These are phyloP conservation scores for Ispidina lecontei DNA, from an alignment of 2,797 vertebrate genomes.

Conservation along the genomic window DNA sequence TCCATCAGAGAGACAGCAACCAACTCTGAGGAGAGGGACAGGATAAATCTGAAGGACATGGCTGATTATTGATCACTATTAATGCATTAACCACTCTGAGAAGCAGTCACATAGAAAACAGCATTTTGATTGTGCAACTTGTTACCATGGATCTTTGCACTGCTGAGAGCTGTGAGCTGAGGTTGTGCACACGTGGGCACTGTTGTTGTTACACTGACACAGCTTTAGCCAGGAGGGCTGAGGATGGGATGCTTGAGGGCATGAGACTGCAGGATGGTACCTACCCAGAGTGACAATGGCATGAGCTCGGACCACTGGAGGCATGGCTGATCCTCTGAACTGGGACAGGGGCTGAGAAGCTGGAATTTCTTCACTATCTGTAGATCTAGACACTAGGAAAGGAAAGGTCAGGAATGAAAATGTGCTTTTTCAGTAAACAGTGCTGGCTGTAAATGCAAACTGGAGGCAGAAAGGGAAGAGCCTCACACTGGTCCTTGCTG, in stretches of 20 bases:
- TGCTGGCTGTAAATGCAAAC: background rate
- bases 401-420: background rate
- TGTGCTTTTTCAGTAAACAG: background rate
- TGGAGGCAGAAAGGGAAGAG: background rate
- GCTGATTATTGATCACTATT: background rate
- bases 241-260: rapidly evolving
- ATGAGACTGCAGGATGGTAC: background rate
- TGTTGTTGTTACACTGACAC: background rate
- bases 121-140: background rate
- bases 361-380: conserved; percentile 58
- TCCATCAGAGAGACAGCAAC: background rate
- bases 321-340: conserved; percentile 82
- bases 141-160: conserved; percentile 28
- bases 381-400: background rate
- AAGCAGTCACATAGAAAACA: background rate
- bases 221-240: background rate
- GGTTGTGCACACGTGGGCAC: background rate
- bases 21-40: background rate
- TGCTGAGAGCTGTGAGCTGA: background rate
- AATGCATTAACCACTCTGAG: background rate
- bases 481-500: conserved; percentile 76
- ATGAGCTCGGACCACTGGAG: conserved; percentile 87
- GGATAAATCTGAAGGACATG: background rate
- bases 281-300: conserved; percentile 91
- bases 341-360: conserved; percentile 83